phyloP scores from a whole-genome alignment of 2,113 vertebrate species.

The Colius striatus region DNA sequence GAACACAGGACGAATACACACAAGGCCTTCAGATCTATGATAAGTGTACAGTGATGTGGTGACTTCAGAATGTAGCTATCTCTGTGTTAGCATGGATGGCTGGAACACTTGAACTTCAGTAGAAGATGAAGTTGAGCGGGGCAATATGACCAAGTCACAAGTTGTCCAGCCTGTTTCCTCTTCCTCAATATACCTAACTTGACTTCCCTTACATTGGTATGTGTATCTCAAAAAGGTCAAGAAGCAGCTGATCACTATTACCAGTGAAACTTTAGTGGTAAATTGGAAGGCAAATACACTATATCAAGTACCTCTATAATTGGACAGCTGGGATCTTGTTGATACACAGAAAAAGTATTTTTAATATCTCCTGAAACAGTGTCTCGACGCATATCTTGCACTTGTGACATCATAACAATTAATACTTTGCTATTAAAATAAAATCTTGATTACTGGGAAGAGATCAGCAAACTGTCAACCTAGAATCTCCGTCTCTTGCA shows the following conservation, averaged over 20 bases:
- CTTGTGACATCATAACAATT: not conserved
- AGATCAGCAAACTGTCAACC: not conserved
- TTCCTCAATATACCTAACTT: not conserved
- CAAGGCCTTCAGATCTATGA: not conserved
- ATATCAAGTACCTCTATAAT: not conserved
- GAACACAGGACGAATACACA: rapidly evolving
- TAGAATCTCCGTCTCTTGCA: not conserved
- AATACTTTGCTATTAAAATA: not conserved
- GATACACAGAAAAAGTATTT: not conserved
- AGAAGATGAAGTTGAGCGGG: not conserved
- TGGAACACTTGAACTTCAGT: not conserved
- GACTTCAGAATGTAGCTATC: not conserved
- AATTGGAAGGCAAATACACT: not conserved
- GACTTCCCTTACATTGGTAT: not conserved
- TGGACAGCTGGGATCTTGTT: not conserved
- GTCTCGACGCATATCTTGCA: not conserved
- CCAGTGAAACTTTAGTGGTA: not conserved
- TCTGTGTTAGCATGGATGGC: not conserved
- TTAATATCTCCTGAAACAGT: not conserved
- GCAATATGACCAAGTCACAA: not conserved
- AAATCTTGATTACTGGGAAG: not conserved
- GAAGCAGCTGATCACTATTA: not conserved
- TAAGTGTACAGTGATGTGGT: not conserved
- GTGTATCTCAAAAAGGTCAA: not conserved
- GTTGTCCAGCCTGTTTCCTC: not conserved